These are phyloP conservation scores for Poecilobothrus nobilitatus DNA, from an alignment of 2,888 invertebrate genomes.

Conservation along the genomic window DNA sequence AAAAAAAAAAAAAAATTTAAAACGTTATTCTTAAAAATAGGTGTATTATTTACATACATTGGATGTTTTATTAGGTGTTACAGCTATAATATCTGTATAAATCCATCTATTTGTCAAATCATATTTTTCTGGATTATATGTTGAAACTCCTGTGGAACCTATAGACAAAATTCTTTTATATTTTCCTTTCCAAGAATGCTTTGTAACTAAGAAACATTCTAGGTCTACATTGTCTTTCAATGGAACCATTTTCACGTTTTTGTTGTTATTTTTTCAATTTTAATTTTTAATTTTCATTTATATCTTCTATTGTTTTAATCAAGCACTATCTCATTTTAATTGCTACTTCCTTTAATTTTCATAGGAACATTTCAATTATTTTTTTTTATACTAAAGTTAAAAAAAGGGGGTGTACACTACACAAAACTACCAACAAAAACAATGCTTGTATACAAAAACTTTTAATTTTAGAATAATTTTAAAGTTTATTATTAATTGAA, in stretches of 20 bases:
- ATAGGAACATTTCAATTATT: background rate
- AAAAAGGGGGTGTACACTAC: background rate
- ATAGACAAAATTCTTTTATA: slow-evolving; percentile 96
- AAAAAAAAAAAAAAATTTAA: too few relatives aligned
- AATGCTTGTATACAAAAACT: too few relatives aligned
- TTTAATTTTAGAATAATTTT: too few relatives aligned
- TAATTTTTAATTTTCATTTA: background rate
- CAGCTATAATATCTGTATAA: slow-evolving; percentile 69
- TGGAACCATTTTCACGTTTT: slow-evolving; percentile 31
- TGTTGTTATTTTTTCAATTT: slow-evolving; percentile 13
- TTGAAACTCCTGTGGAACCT: slow-evolving; percentile 90
- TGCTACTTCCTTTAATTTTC: background rate
- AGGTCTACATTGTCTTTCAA: slow-evolving; percentile 85
- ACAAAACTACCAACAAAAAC: background rate
- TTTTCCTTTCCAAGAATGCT: slow-evolving; percentile 99
- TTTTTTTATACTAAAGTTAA: background rate
- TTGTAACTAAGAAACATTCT: slow-evolving; percentile 92
- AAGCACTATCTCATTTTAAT: slow-evolving; percentile 4
- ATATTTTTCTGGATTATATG: slow-evolving; percentile 86
- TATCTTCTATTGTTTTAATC: background rate
- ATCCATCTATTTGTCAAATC: slow-evolving; percentile 92
- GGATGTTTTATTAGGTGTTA: slow-evolving; percentile 53
- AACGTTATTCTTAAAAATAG: background rate
- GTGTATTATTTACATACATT: slow-evolving; percentile 33
- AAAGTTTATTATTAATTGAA: too few relatives aligned